Evolutionary conservation across 2,797 vertebrate genomes (phyloP).

Genomic region (Philypnodon macrostomus): DNA sequence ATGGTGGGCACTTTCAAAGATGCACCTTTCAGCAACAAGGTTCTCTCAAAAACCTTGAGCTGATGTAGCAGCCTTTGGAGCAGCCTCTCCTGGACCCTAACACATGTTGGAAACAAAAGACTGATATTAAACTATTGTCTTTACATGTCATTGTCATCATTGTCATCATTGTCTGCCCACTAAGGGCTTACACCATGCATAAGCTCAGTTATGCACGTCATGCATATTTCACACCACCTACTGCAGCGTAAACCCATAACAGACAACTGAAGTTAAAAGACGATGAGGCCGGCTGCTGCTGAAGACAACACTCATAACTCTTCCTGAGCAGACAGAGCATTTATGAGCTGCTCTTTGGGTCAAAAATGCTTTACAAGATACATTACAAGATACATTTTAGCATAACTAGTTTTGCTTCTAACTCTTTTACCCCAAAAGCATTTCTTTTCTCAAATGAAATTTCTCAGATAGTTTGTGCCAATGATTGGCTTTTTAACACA

Average conservation of each 20-base stretch:
- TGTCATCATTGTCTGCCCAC: constrained; percentile 30
- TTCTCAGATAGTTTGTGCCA: constrained; percentile 11
- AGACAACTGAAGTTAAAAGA: constrained; percentile 44
- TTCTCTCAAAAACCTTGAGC: constrained; percentile 87
- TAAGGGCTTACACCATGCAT: constrained; percentile 64
- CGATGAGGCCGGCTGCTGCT: constrained; percentile 39
- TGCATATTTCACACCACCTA: constrained; percentile 83
- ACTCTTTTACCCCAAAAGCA: constrained; percentile 8
- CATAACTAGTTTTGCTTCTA: constrained; percentile 14
- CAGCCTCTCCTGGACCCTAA: constrained; percentile 42
- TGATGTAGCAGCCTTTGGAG: constrained; percentile 53
- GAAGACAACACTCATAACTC: constrained; percentile 46
- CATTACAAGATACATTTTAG: constrained; percentile 39
- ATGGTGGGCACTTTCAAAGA: no score
- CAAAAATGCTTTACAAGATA: constrained; percentile 29
- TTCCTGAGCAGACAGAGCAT: constrained; percentile 14
- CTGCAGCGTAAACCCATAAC: constrained; percentile 65
- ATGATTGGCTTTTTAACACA: constrained; percentile 5
- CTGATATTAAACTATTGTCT: constrained; percentile 38
- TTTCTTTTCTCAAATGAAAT: constrained; percentile 17
- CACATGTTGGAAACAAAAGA: constrained; percentile 52
- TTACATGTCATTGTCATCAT: no score
- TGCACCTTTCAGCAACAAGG: constrained; percentile 75
- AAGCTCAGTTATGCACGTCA: constrained; percentile 88
- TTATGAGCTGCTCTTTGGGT: constrained; percentile 7